Evolutionary conservation across 2,113 vertebrate genomes (phyloP).

Genomic region (Morone saxatilis): DNA sequence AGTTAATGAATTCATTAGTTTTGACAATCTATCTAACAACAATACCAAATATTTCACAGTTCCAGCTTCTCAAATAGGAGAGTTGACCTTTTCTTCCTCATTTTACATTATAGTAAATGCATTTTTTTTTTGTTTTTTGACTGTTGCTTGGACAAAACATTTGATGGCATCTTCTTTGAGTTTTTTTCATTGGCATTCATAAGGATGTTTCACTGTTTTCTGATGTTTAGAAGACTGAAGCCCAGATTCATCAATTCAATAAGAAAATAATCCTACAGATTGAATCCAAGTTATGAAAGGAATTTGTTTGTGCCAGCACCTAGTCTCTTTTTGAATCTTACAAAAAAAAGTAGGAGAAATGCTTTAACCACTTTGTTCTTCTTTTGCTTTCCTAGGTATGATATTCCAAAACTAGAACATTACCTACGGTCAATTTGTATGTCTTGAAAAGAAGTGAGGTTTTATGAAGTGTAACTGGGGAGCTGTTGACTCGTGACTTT

Average conservation of each 20-base stretch:
- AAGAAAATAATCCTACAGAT: no score
- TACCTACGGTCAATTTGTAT: neutral
- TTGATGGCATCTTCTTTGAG: neutral
- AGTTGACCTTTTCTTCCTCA: neutral
- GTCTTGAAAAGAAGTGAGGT: neutral
- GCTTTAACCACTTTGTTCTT: neutral
- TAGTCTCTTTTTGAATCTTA: neutral
- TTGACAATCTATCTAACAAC: no score
- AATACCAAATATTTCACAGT: neutral
- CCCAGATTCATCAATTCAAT: rapidly evolving
- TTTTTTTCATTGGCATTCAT: no score
- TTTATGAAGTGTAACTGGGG: neutral
- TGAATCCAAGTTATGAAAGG: no score
- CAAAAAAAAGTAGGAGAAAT: neutral
- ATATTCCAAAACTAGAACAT: neutral
- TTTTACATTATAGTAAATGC: neutral
- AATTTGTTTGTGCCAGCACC: neutral
- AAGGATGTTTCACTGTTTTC: no score
- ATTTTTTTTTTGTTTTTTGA: no score
- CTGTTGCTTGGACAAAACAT: neutral
- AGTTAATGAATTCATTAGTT: no score
- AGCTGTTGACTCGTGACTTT: neutral
- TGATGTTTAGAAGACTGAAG: no score
- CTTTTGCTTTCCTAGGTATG: neutral
- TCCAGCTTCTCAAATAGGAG: neutral